These are phyloP conservation scores for Threskiornis aethiopicus DNA, from an alignment of 2,797 vertebrate species.

Conservation along the genomic window DNA sequence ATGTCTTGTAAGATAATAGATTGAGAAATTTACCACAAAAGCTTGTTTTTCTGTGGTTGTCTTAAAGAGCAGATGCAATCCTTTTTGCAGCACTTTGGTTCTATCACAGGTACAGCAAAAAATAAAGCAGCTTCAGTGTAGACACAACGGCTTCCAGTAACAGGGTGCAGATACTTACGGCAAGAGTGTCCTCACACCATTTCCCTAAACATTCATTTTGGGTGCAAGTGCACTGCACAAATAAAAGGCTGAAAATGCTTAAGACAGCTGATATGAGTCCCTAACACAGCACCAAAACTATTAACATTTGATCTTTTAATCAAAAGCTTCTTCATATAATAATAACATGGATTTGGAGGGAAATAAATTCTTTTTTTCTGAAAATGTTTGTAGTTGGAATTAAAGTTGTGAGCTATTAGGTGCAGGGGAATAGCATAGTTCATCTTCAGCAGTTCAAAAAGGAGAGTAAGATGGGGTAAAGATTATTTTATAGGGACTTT, in stretches of 20 bases:
- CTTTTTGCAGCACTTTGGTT: background rate
- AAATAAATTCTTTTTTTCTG: background rate
- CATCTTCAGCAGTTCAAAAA: background rate
- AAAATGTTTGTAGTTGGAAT: background rate
- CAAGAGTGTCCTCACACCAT: background rate
- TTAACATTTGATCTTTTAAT: background rate
- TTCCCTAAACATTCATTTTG: background rate
- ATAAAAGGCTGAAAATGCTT: background rate
- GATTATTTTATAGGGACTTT: background rate
- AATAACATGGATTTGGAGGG: background rate
- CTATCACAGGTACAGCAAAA: background rate
- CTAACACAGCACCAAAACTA: background rate
- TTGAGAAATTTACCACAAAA: constrained; percentile 6
- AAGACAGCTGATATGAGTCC: background rate
- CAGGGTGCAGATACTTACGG: background rate
- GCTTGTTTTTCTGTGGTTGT: background rate
- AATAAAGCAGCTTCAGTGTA: background rate
- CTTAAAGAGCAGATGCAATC: background rate
- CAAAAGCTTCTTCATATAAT: background rate
- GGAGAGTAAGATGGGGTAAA: background rate
- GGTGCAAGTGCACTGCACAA: background rate
- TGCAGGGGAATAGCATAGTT: background rate
- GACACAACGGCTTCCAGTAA: background rate
- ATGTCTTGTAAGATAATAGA: constrained; percentile 7
- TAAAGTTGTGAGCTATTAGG: background rate